Evolutionary conservation across 1,140 invertebrate genomes (phyloP).

Genomic region (Vollenhovia emeryi): DNA sequence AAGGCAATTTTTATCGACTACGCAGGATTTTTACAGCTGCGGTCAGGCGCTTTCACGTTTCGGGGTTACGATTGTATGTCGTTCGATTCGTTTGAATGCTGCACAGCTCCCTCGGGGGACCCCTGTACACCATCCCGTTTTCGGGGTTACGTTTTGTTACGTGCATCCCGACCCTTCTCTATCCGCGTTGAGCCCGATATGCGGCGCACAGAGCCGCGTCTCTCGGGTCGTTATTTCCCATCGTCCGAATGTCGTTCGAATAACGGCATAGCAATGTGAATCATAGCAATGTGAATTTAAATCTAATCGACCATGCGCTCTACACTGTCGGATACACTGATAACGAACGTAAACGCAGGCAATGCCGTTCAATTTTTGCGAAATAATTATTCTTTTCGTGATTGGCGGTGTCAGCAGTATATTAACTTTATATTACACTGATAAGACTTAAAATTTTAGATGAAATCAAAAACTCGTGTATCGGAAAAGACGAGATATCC

Average conservation of each 20-base stretch:
- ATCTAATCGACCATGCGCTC: conserved; percentile 45
- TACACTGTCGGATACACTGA: background rate
- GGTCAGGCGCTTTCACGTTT: conserved; percentile 54
- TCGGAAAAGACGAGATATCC: background rate
- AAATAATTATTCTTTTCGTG: conserved; percentile 5
- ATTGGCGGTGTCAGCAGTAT: background rate
- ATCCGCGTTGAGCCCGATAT: conserved; percentile 24
- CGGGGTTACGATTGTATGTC: conserved; percentile 48
- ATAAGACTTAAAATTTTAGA: background rate
- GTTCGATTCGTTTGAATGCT: conserved; percentile 62
- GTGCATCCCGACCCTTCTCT: conserved; percentile 38
- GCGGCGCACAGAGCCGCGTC: background rate
- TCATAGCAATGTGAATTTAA: conserved; percentile 56
- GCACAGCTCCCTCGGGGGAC: conserved; percentile 39
- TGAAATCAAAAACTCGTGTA: background rate
- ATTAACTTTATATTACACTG: background rate
- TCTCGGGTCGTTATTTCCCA: conserved; percentile 56
- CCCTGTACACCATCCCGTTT: conserved; percentile 58
- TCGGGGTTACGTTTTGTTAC: conserved; percentile 68
- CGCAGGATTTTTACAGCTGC: conserved; percentile 70
- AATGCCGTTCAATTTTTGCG: background rate
- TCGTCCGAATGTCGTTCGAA: conserved; percentile 41
- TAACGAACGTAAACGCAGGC: background rate
- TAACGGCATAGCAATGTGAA: conserved; percentile 51
- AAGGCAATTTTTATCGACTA: conserved; percentile 73